Base-by-base conservation (phyloP, 2,888 invertebrate genomes). In the Mimumesa dahlbomi region DNA sequence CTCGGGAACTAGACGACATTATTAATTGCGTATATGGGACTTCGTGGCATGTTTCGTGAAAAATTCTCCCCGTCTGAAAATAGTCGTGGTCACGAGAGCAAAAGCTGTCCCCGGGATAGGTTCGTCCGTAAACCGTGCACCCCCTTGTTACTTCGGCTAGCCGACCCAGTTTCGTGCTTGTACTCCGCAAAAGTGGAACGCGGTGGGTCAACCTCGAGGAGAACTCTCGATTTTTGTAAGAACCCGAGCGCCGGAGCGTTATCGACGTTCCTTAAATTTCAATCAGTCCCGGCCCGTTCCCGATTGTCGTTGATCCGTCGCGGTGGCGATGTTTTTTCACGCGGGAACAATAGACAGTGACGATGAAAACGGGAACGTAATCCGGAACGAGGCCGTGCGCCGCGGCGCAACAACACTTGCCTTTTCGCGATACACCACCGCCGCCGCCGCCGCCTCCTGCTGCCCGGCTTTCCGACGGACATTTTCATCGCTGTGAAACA, bases 101-200 rank as follows among this genome's bases (percentile, higher is more conserved):
- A 31, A 18, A 56, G 46, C 6, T 21, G 25, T 50, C 63, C n/a
- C n/a, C 71, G 74, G 75, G 74, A 77, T 83, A 82, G 82, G 57
- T 75, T 77, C 81, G 77, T 45, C 82, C 82, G 73, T 56, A 74
- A 82, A 69, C 70, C 75, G 43, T 70, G 59, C 79, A 82, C 75
- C 84, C n/a, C 83, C 76, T 74, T 67, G 79, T 70, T 67, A 79
- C 81, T 76, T 83, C 75, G 80, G 72, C 73, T 72, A 72, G 79
- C 54, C 81, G 85, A 85, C 85, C 85, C 69, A 85, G 75, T 84
- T 83, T 73, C 56, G 49, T 25, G 70, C 50, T 46, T 56, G 54
- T 42, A 38, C 43, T 42, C 63, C 65, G 59, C 54, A 57, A 84
- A 83, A 84, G 72, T 77, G 66, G 79, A 74, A 63, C 83, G 58